Evolutionary conservation across 1,140 invertebrate species (phyloP), one percentile per base, ranked within the genome.

Genomic region (Procambarus clarkii): DNA sequence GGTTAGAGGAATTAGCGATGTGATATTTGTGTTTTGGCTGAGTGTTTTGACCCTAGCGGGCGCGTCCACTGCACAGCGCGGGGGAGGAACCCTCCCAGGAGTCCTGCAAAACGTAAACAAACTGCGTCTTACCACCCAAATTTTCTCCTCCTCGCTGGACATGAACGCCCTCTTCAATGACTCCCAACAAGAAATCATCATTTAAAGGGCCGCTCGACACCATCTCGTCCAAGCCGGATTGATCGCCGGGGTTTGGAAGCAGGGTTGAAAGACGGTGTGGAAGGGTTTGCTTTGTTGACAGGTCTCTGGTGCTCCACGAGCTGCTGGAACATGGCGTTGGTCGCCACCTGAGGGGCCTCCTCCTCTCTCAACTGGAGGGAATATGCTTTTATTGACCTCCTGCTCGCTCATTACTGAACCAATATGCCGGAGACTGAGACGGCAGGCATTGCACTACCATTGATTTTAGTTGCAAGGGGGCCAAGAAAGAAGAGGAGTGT

Each of bases 401-500:
- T 54, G 78, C 54, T 44, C 24, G 76, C 15, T 44, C 24, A 50
- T 24, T 76, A 86, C 81, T 80, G 46, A 78, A 85, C 69, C 82
- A 91, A 91, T 91, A 91, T 91, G 89, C 89, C 71, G 89, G 89
- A 85, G 82, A 79, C 80, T 91, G 89, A 91, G 77, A 64, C 89
- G 79, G 89, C 54, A 50, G 83, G 54, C 48, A 78, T 58, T 80
- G 81, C 76, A 71, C 89, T 77, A 76, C 74, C 89, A 85, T 50
- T 91, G 89, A 76, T 91, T 48, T 85, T 91, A 91, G 74, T 91
- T 71, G 89, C 89, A 69, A 91, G 89, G 89, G 89, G 89, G 76
- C 74, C 89, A 91, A 85, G 89, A 77, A 91, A 85, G 89, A 85
- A 85, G 89, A 86, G 82, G 83, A 80, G 89, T 91, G 89, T 86